These are phyloP conservation scores for Nixonia krombeini DNA, from an alignment of 1,140 invertebrate genomes.

Conservation along the genomic window DNA sequence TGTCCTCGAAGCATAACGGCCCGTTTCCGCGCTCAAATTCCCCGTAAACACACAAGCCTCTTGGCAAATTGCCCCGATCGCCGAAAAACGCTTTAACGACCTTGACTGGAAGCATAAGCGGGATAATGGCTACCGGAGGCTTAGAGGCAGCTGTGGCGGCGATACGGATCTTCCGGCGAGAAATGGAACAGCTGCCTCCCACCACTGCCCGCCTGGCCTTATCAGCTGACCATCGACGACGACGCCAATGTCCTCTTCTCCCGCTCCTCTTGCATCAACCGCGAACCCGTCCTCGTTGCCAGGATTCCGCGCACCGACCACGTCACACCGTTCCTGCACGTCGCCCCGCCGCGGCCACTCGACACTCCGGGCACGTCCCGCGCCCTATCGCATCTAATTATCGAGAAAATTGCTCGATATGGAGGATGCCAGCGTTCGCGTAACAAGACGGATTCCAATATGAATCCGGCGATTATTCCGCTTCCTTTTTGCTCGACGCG, in stretches of 20 bases:
- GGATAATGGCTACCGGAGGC: constrained; percentile 9
- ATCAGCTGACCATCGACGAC: constrained; percentile 46
- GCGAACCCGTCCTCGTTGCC: background rate
- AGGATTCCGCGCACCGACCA: too few relatives aligned
- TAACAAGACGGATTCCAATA: too few relatives aligned
- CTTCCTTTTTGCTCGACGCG: too few relatives aligned
- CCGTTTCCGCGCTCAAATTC: too few relatives aligned
- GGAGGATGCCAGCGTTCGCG: constrained; percentile 21
- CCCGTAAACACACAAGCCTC: too few relatives aligned
- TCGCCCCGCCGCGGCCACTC: constrained; percentile 22
- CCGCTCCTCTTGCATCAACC: constrained; percentile 10
- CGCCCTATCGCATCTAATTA: constrained; percentile 56
- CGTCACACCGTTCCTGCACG: too few relatives aligned
- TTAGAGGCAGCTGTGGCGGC: constrained; percentile 47
- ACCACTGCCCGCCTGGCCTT: constrained; percentile 31
- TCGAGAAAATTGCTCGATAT: constrained; percentile 58
- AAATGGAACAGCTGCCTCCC: constrained; percentile 59
- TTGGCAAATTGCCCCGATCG: too few relatives aligned
- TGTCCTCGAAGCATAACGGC: too few relatives aligned
- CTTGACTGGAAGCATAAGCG: constrained; percentile 27
- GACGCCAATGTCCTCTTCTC: constrained; percentile 41
- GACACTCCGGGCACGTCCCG: constrained; percentile 45
- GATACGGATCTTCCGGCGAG: constrained; percentile 49
- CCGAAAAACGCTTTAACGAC: constrained; percentile 43
- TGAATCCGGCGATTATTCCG: constrained; percentile 22